Evolutionary conservation across 2,888 invertebrate genomes (phyloP).

Genomic region (Brenthis ino): DNA sequence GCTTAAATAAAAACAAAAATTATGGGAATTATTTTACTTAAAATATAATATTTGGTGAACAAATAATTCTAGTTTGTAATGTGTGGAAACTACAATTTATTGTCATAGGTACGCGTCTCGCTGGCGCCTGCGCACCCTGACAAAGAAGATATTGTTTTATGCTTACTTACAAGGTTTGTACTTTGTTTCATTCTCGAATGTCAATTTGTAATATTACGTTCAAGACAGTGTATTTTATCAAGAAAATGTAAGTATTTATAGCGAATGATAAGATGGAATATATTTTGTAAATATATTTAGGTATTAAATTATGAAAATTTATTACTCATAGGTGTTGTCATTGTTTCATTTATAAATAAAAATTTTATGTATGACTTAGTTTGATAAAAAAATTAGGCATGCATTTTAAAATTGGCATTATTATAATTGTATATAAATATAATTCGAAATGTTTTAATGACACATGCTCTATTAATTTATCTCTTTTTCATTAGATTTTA

Average conservation of each 20-base stretch:
- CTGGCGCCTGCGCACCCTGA: constrained; percentile 50
- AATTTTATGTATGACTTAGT: no score
- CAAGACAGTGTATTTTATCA: constrained; percentile 31
- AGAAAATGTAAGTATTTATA: constrained; percentile 2
- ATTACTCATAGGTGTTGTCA: no score
- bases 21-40: constrained; percentile 7
- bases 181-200: constrained; percentile 41
- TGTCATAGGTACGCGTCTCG: constrained; percentile 46
- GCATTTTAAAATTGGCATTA: no score
- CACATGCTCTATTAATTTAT: no score
- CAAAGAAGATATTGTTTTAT: constrained; percentile 48
- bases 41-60: constrained; percentile 8
- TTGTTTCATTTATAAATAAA: no score
- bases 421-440: no score
- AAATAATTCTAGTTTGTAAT: constrained; percentile 35
- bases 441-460: no score
- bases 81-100: constrained; percentile 42
- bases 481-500: no score
- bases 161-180: constrained; percentile 46
- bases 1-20: background rate
- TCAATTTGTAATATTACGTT: constrained; percentile 37
- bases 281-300: constrained; percentile 2
- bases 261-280: constrained; percentile 4
- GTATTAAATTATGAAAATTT: background rate
- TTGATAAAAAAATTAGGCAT: no score